Conservation (phyloP, 1,140 invertebrate genomes). For the Dendroctonus valens region DNA sequence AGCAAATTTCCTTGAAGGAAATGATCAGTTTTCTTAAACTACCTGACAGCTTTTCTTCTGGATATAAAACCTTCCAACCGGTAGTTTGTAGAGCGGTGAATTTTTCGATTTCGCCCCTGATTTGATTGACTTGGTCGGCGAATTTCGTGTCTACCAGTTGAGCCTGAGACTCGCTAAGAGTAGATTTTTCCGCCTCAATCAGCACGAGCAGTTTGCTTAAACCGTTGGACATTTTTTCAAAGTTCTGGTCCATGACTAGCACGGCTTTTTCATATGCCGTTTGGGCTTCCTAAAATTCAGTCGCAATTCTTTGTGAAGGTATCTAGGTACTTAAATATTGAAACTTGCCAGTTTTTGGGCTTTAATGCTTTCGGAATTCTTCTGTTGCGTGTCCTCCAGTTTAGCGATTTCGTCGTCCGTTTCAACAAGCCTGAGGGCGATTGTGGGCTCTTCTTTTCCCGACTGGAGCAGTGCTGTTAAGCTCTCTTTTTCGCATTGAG, state of each 20-base stretch:
- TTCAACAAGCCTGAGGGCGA: constrained; percentile 27
- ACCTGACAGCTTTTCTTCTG: constrained; percentile 33
- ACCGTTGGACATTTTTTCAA: constrained; percentile 25
- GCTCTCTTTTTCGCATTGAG: constrained; percentile 21
- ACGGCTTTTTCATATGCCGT: constrained; percentile 28
- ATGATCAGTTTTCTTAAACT: constrained; percentile 11
- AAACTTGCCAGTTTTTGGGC: constrained; percentile 36
- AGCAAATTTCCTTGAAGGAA: constrained; percentile 23
- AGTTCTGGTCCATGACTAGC: constrained; percentile 25
- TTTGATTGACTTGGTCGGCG: constrained; percentile 8
- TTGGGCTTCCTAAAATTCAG: constrained; percentile 32
- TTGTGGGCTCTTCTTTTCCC: constrained; percentile 17
- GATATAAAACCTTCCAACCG: constrained; percentile 30
- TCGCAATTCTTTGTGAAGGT: neutral
- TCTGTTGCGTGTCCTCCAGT: constrained; percentile 31
- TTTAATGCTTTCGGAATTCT: constrained; percentile 27
- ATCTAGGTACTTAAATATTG: neutral
- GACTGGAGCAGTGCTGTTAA: constrained; percentile 12
- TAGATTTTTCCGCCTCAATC: constrained; percentile 30
- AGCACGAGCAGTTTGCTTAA: constrained; percentile 27
- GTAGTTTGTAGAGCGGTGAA: constrained; percentile 25
- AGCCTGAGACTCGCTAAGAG: neutral
- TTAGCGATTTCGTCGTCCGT: constrained; percentile 32
- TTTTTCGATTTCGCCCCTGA: constrained; percentile 24
- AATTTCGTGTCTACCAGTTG: constrained; percentile 22